Evolutionary conservation across 37 sponge, comb jelly and placozoan species (phyloP).

Genomic region (Beroe forskalii): DNA sequence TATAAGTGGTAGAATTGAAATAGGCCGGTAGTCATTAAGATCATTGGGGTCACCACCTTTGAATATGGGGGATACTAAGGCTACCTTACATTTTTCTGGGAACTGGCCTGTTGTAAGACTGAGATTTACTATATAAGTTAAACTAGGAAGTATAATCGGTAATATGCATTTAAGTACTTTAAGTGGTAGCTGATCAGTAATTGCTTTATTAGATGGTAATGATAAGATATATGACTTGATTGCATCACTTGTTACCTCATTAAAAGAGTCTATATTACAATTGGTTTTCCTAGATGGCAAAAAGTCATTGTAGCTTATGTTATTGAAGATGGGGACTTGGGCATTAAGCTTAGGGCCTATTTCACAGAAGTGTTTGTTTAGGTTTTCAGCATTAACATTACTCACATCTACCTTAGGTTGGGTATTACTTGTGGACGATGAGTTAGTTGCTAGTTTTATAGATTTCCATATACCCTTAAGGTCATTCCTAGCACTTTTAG

Average conservation of each 20-base stretch:
- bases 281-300: background rate
- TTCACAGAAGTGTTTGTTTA: background rate
- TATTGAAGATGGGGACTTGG: background rate
- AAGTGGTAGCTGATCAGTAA: background rate
- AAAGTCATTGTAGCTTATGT: background rate
- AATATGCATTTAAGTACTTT: background rate
- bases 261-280: background rate
- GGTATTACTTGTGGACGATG: background rate
- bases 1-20: background rate
- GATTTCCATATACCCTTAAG: background rate
- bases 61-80: background rate
- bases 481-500: background rate
- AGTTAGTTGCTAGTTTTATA: background rate
- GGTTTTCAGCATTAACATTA: background rate
- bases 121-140: background rate
- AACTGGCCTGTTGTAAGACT: background rate
- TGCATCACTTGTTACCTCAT: background rate
- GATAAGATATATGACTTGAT: background rate
- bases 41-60: constrained; percentile 4
- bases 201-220: background rate
- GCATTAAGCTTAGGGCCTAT: background rate
- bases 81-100: background rate
- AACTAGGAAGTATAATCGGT: background rate
- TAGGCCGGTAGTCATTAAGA: background rate
- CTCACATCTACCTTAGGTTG: background rate